Base-by-base conservation (phyloP, 2,797 vertebrate species). In the Brachyrhaphis roseni region DNA sequence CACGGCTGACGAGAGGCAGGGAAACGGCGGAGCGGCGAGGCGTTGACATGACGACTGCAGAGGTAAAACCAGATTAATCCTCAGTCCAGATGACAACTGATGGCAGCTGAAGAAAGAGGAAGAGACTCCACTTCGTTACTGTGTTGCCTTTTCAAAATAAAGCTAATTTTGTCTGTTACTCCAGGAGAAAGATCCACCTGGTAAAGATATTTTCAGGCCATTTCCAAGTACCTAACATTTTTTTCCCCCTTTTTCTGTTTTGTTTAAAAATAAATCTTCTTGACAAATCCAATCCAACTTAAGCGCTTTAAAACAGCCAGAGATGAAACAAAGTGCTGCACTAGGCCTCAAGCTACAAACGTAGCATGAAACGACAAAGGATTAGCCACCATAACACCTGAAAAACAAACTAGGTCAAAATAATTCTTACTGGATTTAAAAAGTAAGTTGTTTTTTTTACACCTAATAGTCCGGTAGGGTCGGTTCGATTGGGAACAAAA, bases 1-100 rank as follows among this genome's bases (percentile, higher is more conserved):
- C 20, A 28, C n/a, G 55, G 28, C 76, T 75, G 76, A 85, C 34
- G 71, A 45, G 78, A 89, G 46, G 43, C 78, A 78, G 82, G 83
- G 83, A 82, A 84, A 80, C 86, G 78, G 78, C 51, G 23, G 80
- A 43, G 45, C 75, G 18, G 75, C n/a, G 71, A 68, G 86, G 88
- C 45, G 20, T 70, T 62, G 78, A 82, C 53, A 28, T 15, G 81
- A 79, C 7, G 51, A 34, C 73, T 1, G 72, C 7, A 26, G 79
- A 79, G 75, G 36, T 70, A 71, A 77, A 84, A 83, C 74, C 68
- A 74, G 76, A 80, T 76, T 41, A 55, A 70, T 70, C 31, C 7
- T 1, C 4, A 11, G 28, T 53, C 66, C 72, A 26, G n/a, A 79
- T 64, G 75, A 72, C 77, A 55, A 43, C 75, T 34, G 12, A n/a